Evolutionary conservation across 1,140 invertebrate species (phyloP).

Genomic region (Paralvinella palmiformis): DNA sequence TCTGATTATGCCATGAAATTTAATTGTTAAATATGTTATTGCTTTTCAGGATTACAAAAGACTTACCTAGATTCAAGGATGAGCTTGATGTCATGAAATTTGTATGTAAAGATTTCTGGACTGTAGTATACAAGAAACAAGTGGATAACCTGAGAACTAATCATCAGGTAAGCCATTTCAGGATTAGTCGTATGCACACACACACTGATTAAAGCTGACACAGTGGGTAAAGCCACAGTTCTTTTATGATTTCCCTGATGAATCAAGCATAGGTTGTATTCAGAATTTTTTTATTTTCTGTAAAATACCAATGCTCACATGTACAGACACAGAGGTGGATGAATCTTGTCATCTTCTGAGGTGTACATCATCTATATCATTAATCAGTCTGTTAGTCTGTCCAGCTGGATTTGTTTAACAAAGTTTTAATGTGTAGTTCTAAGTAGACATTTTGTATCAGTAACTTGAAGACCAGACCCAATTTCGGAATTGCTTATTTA

Average conservation of each 20-base stretch:
- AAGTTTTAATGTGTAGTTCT: no score
- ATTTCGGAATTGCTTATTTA: no score
- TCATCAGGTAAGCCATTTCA: conserved; percentile 63
- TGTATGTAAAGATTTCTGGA: conserved; percentile 99
- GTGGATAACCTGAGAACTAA: conserved; percentile 98
- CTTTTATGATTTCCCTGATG: no score
- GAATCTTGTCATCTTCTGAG: neutral
- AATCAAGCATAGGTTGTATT: no score
- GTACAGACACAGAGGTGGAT: neutral
- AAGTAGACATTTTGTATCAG: no score
- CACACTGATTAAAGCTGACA: no score
- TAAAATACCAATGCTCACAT: neutral
- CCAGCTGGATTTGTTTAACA: no score
- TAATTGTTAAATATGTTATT: conserved; percentile 3
- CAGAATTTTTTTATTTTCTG: neutral
- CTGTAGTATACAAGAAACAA: conserved; percentile 92
- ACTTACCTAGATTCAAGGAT: conserved; percentile 90
- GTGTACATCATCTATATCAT: no score
- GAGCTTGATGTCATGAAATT: conserved; percentile 98
- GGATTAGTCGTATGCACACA: neutral
- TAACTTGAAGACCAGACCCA: no score
- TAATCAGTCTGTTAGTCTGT: no score
- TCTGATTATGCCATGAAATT: neutral
- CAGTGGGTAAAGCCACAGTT: no score
- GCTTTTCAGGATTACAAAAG: conserved; percentile 68